Evolutionary conservation across 2,113 vertebrate genomes (phyloP).

Genomic region (Patagioenas fasciata): DNA sequence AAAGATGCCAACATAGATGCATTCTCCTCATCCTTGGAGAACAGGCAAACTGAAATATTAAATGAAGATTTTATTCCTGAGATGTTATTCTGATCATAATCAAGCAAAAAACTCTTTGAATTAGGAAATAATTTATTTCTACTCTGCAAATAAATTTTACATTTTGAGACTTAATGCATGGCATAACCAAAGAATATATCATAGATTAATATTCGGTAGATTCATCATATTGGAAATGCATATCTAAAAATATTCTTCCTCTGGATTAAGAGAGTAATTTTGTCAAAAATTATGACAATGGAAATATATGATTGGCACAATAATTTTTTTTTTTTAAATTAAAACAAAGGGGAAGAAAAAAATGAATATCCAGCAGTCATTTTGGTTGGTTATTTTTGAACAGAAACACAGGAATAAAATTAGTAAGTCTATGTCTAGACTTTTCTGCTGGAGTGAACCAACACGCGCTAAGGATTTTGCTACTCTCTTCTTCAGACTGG

Average conservation of each 20-base stretch:
- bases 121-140: not conserved
- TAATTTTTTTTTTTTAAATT: not conserved
- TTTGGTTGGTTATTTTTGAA: not conserved
- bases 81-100: not conserved
- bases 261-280: not conserved
- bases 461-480: not conserved
- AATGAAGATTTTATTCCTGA: not conserved
- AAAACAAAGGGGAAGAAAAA: not conserved
- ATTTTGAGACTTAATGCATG: not conserved
- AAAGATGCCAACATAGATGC: not conserved
- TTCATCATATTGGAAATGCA: not conserved
- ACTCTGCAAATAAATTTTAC: not conserved
- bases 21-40: not conserved
- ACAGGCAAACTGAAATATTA: not conserved
- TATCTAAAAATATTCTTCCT: fast-evolving
- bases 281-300: not conserved
- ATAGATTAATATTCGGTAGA: not conserved
- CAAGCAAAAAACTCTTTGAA: not conserved
- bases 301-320: not conserved
- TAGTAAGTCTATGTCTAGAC: not conserved
- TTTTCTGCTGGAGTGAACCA: not conserved
- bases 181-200: not conserved
- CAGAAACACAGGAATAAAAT: not conserved
- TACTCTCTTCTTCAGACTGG: not conserved
- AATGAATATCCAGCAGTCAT: not conserved